These are phyloP conservation scores for Lutjanus campechanus DNA, from an alignment of 2,797 vertebrate species.

Conservation along the genomic window DNA sequence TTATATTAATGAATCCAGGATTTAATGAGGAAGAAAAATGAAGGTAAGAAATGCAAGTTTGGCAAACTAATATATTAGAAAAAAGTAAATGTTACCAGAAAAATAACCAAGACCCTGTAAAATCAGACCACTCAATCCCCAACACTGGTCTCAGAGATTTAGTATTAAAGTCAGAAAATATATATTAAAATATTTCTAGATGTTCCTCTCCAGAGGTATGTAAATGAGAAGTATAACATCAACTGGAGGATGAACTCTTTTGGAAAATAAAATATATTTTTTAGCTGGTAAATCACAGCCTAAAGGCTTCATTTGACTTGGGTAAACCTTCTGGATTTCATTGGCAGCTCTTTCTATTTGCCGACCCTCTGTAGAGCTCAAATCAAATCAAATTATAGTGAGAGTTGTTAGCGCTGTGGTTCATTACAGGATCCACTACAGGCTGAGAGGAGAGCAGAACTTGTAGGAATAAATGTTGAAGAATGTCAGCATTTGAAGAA, in stretches of 20 bases:
- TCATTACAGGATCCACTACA: conserved; percentile 45
- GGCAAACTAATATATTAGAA: not conserved
- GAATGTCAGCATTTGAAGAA: conserved; percentile 45
- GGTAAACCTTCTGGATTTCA: conserved; percentile 53
- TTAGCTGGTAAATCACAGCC: conserved; percentile 48
- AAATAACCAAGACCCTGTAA: not conserved
- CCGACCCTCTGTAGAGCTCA: conserved; percentile 50
- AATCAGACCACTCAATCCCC: not conserved
- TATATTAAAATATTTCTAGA: conserved; percentile 35
- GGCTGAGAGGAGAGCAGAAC: conserved; percentile 19
- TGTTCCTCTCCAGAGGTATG: conserved; percentile 50
- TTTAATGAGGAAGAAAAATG: not conserved
- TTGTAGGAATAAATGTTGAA: conserved; percentile 5
- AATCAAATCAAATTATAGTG: conserved; percentile 6
- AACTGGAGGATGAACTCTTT: conserved; percentile 47
- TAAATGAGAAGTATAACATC: conserved; percentile 48
- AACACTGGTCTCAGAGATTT: not conserved
- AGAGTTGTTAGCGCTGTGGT: conserved; percentile 28
- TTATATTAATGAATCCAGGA: not conserved
- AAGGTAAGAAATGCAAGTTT: not conserved
- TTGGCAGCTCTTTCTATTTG: conserved; percentile 53
- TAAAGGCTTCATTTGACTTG: conserved; percentile 62
- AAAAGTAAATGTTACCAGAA: conserved; percentile 1
- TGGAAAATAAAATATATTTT: conserved; percentile 50
- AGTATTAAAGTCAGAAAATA: conserved; percentile 20